phyloP scores from a whole-genome alignment of 2,113 vertebrate species.

The Percopsis transmontana region DNA sequence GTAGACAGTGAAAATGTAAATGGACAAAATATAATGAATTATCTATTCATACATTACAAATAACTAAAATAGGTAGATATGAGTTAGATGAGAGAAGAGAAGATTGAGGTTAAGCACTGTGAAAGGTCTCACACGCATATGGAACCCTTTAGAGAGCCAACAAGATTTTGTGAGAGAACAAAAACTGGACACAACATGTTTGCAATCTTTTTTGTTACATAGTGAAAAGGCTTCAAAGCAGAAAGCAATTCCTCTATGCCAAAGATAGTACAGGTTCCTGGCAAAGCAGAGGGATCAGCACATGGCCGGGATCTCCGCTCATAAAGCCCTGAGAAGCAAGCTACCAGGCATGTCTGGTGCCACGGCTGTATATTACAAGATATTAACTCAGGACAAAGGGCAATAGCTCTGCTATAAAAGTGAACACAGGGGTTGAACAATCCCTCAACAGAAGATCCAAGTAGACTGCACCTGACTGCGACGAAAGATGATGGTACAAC shows the following conservation, averaged over 20 bases:
- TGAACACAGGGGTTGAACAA: too few relatives aligned
- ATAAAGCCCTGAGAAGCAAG: conserved; percentile 25
- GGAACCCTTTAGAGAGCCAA: conserved; percentile 40
- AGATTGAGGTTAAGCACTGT: conserved; percentile 6
- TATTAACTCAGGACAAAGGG: background rate
- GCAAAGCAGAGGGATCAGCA: conserved; percentile 5
- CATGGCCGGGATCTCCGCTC: conserved; percentile 31
- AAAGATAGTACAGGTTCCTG: conserved; percentile 6
- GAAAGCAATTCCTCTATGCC: conserved; percentile 1
- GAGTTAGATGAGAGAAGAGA: background rate
- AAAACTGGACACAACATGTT: conserved; percentile 35
- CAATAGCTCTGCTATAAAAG: background rate
- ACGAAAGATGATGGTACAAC: too few relatives aligned
- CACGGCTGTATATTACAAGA: background rate
- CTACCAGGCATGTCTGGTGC: conserved; percentile 12
- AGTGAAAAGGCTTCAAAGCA: conserved; percentile 15
- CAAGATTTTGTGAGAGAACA: conserved; percentile 36
- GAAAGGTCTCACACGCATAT: conserved; percentile 37
- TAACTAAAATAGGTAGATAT: background rate
- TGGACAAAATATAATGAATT: background rate
- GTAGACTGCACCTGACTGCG: too few relatives aligned
- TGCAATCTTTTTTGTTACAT: conserved; percentile 2
- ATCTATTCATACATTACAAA: too few relatives aligned
- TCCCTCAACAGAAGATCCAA: background rate
- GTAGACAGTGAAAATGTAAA: too few relatives aligned